Base-by-base conservation (phyloP, 2,797 vertebrate species). In the Syngnathus rostellatus region DNA sequence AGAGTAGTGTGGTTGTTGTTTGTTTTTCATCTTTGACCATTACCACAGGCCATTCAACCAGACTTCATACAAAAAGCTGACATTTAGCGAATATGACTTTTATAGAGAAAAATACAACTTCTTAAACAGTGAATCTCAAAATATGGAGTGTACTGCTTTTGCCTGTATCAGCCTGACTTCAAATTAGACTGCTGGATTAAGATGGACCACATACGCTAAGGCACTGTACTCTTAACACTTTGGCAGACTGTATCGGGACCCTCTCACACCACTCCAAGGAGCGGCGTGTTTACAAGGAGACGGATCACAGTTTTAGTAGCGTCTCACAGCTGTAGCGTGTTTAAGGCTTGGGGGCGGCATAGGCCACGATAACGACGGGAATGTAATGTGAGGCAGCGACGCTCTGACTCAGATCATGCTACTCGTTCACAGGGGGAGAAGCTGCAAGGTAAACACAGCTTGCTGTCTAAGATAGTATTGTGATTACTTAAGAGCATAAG, bases 141-240 rank as follows among this genome's bases (percentile, higher is more conserved):
- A 69, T 71, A 68, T 67, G 6, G 70, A 79, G 73, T 85, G 81
- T 77, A 74, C 72, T 73, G 73, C 76, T 83, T 74, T 62, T 77
- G 72, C 83, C 64, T 69, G 60, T 70, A 64, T 74, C 60, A 77
- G 73, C 83, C 64, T 71, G 60, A 80, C 79, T 48, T 51, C 19
- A 51, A n/a, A 51, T 51, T 2, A 51, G 50, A 21, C 9, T 51
- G 50, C n/a, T 8, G 54, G 61, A 73, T 69, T 72, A 23, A 63
- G 21, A 76, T 62, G 55, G 54, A 79, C 63, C 69, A 48, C 58
- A 67, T 74, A 81, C 64, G 83, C 92, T 96, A 99, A 99, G 97
- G 97, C 97, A 99, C 97, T 94, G 94, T 93, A 92, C 93, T 93
- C 90, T 93, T 93, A 94, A 64, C 88, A 89, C 97, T 98, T 98